Conservation (phyloP, 92 coral and sea anemone genomes). For the Metridium senile region DNA sequence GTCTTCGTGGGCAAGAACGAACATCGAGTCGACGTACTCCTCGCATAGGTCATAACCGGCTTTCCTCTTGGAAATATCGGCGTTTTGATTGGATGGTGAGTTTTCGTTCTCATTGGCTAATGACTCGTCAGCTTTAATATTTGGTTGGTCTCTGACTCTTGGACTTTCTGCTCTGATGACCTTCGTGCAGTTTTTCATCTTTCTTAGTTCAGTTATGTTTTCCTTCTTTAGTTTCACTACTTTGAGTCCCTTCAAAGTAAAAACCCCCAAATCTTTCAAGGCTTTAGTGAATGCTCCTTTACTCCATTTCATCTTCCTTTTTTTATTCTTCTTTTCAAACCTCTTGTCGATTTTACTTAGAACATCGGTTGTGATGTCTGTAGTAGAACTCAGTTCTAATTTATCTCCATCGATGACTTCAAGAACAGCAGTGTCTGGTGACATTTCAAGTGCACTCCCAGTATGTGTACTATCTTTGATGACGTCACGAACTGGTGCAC, state of each 20-base stretch:
- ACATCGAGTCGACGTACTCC: constrained; percentile 8
- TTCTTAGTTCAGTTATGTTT: not conserved
- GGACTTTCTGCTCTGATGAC: not conserved
- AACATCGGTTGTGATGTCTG: not conserved
- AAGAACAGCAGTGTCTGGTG: not conserved
- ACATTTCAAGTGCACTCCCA: not conserved
- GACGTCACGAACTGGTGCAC: not conserved
- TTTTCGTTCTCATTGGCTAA: no score
- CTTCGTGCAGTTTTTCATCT: not conserved
- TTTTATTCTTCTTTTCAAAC: not conserved
- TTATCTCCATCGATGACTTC: not conserved
- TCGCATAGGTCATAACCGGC: not conserved
- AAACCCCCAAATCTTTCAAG: not conserved
- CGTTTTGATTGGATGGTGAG: no score
- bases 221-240: not conserved
- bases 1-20: not conserved
- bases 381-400: not conserved
- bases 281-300: not conserved
- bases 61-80: not conserved
- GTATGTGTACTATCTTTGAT: no score
- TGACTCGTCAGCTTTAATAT: no score
- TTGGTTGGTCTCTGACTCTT: no score
- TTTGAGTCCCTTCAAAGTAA: not conserved
- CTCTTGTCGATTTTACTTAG: not conserved
- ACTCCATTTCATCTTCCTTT: not conserved